phyloP scores from a whole-genome alignment of 2,113 vertebrate genomes.

The Corythaeola cristata region DNA sequence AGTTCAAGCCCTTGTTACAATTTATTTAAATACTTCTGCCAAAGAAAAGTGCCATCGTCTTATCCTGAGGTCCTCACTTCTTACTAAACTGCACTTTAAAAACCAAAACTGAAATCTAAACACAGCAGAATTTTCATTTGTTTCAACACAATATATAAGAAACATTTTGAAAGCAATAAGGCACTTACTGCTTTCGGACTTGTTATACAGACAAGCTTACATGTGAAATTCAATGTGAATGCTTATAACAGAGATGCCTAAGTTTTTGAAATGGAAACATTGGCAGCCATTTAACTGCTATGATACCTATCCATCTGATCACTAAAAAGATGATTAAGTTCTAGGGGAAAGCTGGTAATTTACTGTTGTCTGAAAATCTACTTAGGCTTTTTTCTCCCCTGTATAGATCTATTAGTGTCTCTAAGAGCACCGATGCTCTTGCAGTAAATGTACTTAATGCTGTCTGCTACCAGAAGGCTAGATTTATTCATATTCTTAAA shows the following conservation, averaged over 20 bases:
- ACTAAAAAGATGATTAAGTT: neutral
- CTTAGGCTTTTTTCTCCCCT: rapidly evolving
- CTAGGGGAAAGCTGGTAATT: neutral
- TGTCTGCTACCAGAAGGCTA: neutral
- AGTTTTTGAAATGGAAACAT: neutral
- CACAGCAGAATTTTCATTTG: neutral
- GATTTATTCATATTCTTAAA: neutral
- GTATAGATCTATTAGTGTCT: neutral
- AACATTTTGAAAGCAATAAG: neutral
- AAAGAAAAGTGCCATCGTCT: neutral
- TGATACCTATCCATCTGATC: neutral
- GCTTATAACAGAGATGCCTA: neutral
- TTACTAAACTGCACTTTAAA: neutral
- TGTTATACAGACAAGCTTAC: neutral
- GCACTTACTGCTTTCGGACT: neutral
- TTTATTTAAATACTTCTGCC: neutral
- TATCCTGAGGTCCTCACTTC: neutral
- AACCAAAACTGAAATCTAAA: neutral
- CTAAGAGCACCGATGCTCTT: neutral
- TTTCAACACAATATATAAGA: neutral
- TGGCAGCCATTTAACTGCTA: neutral
- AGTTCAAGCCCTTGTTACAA: neutral
- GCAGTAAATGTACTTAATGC: neutral
- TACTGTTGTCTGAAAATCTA: neutral
- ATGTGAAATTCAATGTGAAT: neutral